A percentile compares a stretch with the other conserved stretches of the same genome.
phyloP scores from a whole-genome alignment of 92 coral and sea anemone genomes.

The Palythoa caribaeorum region DNA sequence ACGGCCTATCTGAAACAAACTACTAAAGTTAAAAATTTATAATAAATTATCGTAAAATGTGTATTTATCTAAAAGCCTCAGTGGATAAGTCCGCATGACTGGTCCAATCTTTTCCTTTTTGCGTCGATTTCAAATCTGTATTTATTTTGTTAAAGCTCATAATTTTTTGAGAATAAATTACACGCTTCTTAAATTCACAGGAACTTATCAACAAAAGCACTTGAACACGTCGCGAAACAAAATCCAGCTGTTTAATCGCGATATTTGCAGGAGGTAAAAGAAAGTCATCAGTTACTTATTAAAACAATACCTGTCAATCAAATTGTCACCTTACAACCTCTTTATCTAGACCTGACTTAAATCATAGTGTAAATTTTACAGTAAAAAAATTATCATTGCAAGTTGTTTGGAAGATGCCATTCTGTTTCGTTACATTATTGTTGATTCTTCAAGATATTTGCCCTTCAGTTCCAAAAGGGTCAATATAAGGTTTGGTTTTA shows the following conservation, averaged over 20 bases:
- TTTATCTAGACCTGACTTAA: not conserved
- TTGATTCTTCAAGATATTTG: not conserved
- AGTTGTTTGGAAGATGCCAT: not conserved
- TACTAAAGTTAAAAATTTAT: no score
- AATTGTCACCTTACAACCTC: not conserved
- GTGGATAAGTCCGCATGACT: no score
- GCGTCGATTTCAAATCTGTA: no score
- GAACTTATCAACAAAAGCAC: no score
- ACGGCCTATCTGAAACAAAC: no score
- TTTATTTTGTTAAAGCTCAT: no score
- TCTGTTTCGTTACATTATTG: not conserved
- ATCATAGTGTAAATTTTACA: not conserved
- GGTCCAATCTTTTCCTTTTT: no score
- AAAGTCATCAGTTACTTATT: conserved; percentile 53
- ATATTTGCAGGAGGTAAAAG: not conserved
- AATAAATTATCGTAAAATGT: no score
- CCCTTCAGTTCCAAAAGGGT: not conserved
- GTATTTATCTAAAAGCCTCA: no score
- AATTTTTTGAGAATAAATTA: no score
- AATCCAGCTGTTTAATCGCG: conserved; percentile 24
- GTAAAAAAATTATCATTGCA: not conserved
- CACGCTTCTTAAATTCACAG: no score
- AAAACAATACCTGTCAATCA: conserved; percentile 68
- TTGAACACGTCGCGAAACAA: conserved; percentile 20
- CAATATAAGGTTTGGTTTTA: not conserved